Percentiles rank a stretch among this genome's conserved stretches.
These are phyloP conservation scores for Rhinichthys klamathensis DNA, from an alignment of 2,113 vertebrate species.

Conservation along the genomic window DNA sequence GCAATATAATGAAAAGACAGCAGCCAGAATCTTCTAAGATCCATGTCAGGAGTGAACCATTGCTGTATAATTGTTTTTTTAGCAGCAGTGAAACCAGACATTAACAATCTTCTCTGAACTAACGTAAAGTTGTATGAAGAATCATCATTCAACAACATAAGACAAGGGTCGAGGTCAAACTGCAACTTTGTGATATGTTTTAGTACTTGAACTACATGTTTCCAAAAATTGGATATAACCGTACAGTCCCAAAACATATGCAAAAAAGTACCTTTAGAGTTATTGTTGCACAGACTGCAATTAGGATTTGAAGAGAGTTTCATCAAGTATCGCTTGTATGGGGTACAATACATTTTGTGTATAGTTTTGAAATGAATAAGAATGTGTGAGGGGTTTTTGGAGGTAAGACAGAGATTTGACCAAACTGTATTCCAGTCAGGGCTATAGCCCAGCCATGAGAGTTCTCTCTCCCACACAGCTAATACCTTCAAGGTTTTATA, in stretches of 20 bases:
- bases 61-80: no score
- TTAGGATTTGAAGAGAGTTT: not conserved
- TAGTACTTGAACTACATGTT: not conserved
- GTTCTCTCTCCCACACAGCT: not conserved
- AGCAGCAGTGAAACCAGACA: no score
- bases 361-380: not conserved
- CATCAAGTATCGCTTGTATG: not conserved
- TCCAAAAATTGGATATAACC: not conserved
- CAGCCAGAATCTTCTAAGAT: no score
- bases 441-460: not conserved
- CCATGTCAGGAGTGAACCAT: no score
- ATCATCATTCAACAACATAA: no score
- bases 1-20: no score
- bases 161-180: not conserved
- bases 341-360: conserved; percentile 13
- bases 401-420: not conserved
- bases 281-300: not conserved
- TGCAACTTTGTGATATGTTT: not conserved
- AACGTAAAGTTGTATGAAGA: not conserved
- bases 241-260: not conserved
- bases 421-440: not conserved
- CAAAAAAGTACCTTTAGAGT: not conserved
- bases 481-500: not conserved
- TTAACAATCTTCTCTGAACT: no score
- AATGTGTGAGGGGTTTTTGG: not conserved